Conservation (phyloP, 64 coral and sea anemone genomes). For the Dendronephthya gigantea region DNA sequence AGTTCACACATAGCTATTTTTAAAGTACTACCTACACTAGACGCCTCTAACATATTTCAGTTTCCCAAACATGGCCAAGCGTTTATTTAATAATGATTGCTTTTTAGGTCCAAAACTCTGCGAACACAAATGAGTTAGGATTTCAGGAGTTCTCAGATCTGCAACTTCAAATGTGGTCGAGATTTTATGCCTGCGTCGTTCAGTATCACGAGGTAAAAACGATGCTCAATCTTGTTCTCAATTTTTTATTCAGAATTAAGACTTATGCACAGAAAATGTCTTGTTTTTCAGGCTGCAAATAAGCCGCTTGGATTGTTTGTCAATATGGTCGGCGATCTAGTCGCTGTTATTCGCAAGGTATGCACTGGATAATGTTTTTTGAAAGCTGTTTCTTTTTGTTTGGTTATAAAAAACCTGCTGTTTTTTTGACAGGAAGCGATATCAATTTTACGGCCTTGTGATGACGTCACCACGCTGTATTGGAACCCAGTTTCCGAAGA, state of each 20-base stretch:
- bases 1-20: too few species aligned
- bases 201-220: slow-evolving; percentile 75
- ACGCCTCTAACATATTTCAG: too few species aligned
- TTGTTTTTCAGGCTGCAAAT: neutral
- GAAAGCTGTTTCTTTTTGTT: neutral
- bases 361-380: neutral
- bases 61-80: too few species aligned
- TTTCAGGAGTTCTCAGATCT: slow-evolving; percentile 74
- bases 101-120: slow-evolving; percentile 71
- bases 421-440: neutral
- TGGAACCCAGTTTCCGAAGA: neutral
- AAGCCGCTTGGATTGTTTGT: neutral
- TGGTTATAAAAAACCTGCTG: neutral
- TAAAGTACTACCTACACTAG: too few species aligned
- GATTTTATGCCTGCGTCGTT: slow-evolving; percentile 76
- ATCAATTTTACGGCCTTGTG: neutral
- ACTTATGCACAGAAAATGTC: neutral
- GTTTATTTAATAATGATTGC: neutral
- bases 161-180: slow-evolving; percentile 80
- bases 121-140: slow-evolving; percentile 73
- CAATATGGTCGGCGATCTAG: neutral
- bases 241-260: too few species aligned
- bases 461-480: neutral
- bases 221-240: neutral
- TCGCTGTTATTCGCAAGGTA: neutral